Base-by-base conservation (phyloP, 2,888 invertebrate species). In the Hirtodrosophila histrioides region DNA sequence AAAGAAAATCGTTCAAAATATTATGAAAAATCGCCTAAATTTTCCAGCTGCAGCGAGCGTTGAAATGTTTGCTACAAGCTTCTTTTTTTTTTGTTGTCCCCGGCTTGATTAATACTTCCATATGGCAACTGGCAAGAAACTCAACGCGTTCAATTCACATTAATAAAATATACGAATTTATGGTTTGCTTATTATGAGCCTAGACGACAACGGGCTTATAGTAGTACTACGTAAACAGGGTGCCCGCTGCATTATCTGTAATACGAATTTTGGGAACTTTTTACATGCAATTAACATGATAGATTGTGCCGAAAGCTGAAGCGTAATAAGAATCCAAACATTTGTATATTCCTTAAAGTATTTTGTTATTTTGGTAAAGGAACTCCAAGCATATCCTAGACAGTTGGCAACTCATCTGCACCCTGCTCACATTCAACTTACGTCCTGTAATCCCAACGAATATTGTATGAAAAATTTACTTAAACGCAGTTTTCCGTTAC, bases 161-260 rank as follows among this genome's bases (percentile, higher is more conserved):
- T 84, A 84, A 84, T 88, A 84, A 88, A 81, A 85, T 88, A 86
- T 84, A 78, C 66, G 70, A 85, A 86, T 88, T 88, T 88, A 87
- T 83, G 88, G 77, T 58, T 74, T 77, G 86, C 86, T 80, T 80
- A 79, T 83, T 73, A 85, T 61, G 64, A 69, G 68, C 50, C 49
- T 66, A 68, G 50, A 62, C 70, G 57, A 75, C 61, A 72, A 67
- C 36, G 61, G 43, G 12, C 44, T 24, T 24, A 51, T 17, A 36
- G 27, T 10, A 8, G 27, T 10, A 8, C 31, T 11, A 33, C n/a
- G 35, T 51, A 62, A 73, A 75, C 75, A 75, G 75, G 78, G 78
- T 75, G 69, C 23, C 44, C 10, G 7, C 27, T 33, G 29, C n/a
- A 29, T 35, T n/a, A 46, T 0, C n/a, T 10, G 31, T 8, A 29